Base-by-base conservation (phyloP, 2,797 vertebrate species). In the Esox lucius region DNA sequence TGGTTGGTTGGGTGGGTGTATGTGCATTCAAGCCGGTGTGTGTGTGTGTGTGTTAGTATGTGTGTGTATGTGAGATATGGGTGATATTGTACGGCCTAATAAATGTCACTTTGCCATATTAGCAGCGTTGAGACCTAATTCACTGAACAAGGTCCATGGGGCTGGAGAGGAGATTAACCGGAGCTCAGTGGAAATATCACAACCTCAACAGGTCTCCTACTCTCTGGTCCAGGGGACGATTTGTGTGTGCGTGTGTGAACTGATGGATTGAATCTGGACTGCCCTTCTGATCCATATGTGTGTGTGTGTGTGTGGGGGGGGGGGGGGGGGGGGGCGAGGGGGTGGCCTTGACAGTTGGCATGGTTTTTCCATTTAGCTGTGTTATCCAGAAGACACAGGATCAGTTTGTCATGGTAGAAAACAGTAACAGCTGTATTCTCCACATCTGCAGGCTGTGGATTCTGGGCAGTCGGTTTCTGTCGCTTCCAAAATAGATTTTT, bases 151-250 rank as follows among this genome's bases (percentile, higher is more conserved):
- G 83, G 72, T 69, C 48, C 76, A 84, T 86, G 87, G 84, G 82
- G 87, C 88, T 81, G 74, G 79, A 79, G 76, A 85, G 80, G 77
- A 87, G 84, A 89, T 89, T 73, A 87, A 82, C 78, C 84, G 81
- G 72, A 84, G 83, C 90, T 91, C 85, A 91, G 91, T 90, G 91
- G 90, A 92, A 93, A 92, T 77, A 91, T 86, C 92, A 93, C 90
- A 92, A 92, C 86, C 1, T 85, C 74, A 56, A 80, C 73, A 82
- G 82, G 78, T 75, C 71, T 87, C 86, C 86, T 80, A 85, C 88
- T 59, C 56, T 24, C 56, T 22, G 9, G 9, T 12, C 77, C 81
- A 78, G 12, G 70, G 80, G 77, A 76, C 28, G 1, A 31, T 31
- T 1, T 31, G 28, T 73, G 84, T 79, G 86, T 85, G 91, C 82